These are phyloP conservation scores for Paelopatides confundens DNA, from an alignment of 53 echinoderm and acorn worm genomes.

Conservation along the genomic window DNA sequence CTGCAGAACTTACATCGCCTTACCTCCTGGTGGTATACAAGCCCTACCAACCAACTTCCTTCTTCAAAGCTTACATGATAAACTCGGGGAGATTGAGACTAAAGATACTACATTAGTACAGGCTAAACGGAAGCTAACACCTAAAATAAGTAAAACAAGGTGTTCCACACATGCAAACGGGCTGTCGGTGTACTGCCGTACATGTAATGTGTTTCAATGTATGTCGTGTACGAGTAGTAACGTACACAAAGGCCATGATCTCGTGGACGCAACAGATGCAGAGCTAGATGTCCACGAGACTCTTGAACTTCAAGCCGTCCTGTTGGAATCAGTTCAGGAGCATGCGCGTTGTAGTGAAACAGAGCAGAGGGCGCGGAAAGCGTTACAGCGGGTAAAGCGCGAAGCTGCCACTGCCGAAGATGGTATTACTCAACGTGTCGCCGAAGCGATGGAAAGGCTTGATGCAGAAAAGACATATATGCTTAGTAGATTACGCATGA, in stretches of 20 bases:
- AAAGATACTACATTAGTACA: background rate
- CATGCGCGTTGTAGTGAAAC: conserved; percentile 16
- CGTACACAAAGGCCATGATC: conserved; percentile 28
- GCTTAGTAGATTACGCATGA: conserved; percentile 32
- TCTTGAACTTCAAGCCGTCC: conserved; percentile 22
- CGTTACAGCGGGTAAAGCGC: conserved; percentile 10
- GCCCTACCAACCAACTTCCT: conserved; percentile 30
- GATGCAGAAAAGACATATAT: conserved; percentile 3
- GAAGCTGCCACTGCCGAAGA: conserved; percentile 20
- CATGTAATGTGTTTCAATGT: conserved; percentile 23
- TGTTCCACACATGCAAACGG: conserved; percentile 26
- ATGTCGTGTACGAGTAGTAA: conserved; percentile 22
- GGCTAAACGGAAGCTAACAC: background rate
- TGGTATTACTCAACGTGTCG: conserved; percentile 7
- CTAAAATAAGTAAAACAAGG: conserved; percentile 17
- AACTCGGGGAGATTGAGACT: conserved; percentile 18
- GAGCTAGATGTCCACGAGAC: conserved; percentile 48
- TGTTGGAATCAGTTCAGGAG: conserved; percentile 28
- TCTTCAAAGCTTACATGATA: conserved; percentile 29
- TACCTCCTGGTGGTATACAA: conserved; percentile 11
- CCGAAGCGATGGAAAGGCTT: conserved; percentile 3
- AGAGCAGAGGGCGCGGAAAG: conserved; percentile 1
- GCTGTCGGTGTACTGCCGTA: conserved; percentile 30
- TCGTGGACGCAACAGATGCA: conserved; percentile 24
- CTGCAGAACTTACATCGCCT: background rate